Conservation (phyloP, 2,113 vertebrate species). For the Blennius ocellaris region DNA sequence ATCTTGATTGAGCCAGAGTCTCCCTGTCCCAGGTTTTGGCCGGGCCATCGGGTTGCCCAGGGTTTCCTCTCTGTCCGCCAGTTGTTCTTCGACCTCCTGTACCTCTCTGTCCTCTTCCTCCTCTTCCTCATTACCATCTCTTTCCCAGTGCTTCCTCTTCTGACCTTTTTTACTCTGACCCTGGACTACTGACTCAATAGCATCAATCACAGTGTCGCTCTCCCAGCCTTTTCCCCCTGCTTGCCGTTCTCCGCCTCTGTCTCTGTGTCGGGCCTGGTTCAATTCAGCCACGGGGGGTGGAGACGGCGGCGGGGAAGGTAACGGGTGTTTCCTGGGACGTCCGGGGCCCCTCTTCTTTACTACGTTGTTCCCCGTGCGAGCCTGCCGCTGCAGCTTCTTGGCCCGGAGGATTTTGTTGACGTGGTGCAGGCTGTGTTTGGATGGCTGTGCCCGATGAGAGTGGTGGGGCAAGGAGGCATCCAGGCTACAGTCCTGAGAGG, state of each 20-base stretch:
- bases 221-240: constrained; percentile 76
- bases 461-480: constrained; percentile 72
- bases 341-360: constrained; percentile 94
- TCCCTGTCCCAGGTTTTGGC: constrained; percentile 73
- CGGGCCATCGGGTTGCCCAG: constrained; percentile 74
- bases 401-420: constrained; percentile 99
- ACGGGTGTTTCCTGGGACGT: constrained; percentile 92
- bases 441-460: constrained; percentile 82
- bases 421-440: constrained; percentile 96
- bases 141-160: constrained; percentile 78
- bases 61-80: constrained; percentile 83
- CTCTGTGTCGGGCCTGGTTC: constrained; percentile 58
- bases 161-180: constrained; percentile 77
- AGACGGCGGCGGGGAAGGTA: constrained; percentile 83
- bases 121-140: constrained; percentile 68
- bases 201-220: constrained; percentile 90
- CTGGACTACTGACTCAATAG: constrained; percentile 95
- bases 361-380: constrained; percentile 98
- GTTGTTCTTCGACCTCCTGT: constrained; percentile 49
- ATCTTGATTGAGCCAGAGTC: constrained; percentile 79
- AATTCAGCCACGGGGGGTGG: constrained; percentile 63
- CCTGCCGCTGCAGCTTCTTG: constrained; percentile 97
- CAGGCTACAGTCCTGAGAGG: constrained; percentile 72
- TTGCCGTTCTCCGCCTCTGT: constrained; percentile 54
- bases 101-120: constrained; percentile 70